These are phyloP conservation scores for Scotopteryx bipunctaria DNA, from an alignment of 2,888 invertebrate species.

Conservation along the genomic window DNA sequence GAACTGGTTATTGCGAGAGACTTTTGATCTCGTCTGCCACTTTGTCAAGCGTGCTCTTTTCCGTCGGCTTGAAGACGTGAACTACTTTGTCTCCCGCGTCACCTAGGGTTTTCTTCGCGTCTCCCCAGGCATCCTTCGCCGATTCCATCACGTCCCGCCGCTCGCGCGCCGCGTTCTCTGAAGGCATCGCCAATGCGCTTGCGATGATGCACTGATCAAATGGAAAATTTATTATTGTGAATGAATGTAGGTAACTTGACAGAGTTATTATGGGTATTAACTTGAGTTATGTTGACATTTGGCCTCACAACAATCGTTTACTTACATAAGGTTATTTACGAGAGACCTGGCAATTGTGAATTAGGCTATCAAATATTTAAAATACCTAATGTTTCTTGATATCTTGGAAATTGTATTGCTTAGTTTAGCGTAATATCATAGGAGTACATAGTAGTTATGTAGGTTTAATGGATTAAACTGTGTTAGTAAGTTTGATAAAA, in stretches of 20 bases:
- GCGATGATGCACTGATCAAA: constrained; percentile 49
- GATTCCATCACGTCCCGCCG: constrained; percentile 71
- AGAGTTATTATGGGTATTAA: too few relatives aligned
- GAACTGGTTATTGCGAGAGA: constrained; percentile 49
- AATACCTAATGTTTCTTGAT: background rate
- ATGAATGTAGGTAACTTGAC: too few relatives aligned
- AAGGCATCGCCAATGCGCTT: constrained; percentile 51
- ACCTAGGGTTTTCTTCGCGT: constrained; percentile 61
- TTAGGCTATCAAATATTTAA: background rate
- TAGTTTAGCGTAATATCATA: too few relatives aligned
- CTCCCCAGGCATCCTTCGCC: constrained; percentile 69
- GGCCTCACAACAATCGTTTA: too few relatives aligned
- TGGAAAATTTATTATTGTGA: constrained; percentile 13
- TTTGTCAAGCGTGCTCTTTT: constrained; percentile 64
- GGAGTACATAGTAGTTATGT: too few relatives aligned
- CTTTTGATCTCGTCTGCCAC: constrained; percentile 62
- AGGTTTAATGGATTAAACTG: too few relatives aligned
- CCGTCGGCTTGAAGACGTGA: constrained; percentile 71
- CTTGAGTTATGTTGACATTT: too few relatives aligned
- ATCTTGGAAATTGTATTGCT: background rate
- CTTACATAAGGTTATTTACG: too few relatives aligned
- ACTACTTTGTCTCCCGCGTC: constrained; percentile 72
- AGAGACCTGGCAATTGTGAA: background rate
- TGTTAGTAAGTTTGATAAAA: too few relatives aligned
- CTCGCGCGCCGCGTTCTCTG: constrained; percentile 44